phyloP scores from a whole-genome alignment of 2,797 vertebrate genomes.

The Cercopithecus hamlyni region DNA sequence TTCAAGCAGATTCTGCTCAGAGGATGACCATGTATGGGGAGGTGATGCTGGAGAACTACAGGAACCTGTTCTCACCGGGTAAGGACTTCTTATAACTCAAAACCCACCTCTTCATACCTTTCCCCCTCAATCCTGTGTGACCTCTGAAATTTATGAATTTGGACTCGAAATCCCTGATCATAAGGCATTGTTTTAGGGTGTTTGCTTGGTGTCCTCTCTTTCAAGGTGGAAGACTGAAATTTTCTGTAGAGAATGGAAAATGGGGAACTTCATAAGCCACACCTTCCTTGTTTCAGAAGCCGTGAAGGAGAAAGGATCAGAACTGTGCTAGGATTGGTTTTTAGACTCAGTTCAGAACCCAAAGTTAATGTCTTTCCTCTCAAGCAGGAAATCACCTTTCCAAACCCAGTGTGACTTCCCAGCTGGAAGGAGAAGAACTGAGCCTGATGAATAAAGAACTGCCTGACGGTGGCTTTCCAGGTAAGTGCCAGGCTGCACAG shows the following conservation, averaged over 20 bases:
- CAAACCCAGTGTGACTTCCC: slow-evolving; percentile 48
- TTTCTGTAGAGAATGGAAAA: neutral
- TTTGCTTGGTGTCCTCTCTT: neutral
- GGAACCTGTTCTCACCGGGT: slow-evolving; percentile 11
- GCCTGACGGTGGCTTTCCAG: neutral
- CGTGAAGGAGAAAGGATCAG: neutral
- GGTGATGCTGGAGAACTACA: neutral
- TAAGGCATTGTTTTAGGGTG: neutral
- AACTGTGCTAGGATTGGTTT: neutral
- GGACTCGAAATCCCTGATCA: neutral
- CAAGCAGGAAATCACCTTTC: neutral
- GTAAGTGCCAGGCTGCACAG: neutral
- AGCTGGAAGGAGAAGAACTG: neutral
- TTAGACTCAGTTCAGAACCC: neutral
- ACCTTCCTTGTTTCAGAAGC: neutral
- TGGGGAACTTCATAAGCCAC: neutral
- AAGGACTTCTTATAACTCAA: neutral
- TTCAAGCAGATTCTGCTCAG: slow-evolving; percentile 2
- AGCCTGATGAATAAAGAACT: neutral
- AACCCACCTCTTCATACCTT: neutral
- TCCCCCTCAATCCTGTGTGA: neutral
- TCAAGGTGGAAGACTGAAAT: neutral
- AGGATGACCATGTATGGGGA: neutral
- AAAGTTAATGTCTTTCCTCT: neutral
- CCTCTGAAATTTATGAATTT: neutral